These are phyloP conservation scores for Nasonia oneida DNA, from an alignment of 2,888 invertebrate species.

Conservation along the genomic window DNA sequence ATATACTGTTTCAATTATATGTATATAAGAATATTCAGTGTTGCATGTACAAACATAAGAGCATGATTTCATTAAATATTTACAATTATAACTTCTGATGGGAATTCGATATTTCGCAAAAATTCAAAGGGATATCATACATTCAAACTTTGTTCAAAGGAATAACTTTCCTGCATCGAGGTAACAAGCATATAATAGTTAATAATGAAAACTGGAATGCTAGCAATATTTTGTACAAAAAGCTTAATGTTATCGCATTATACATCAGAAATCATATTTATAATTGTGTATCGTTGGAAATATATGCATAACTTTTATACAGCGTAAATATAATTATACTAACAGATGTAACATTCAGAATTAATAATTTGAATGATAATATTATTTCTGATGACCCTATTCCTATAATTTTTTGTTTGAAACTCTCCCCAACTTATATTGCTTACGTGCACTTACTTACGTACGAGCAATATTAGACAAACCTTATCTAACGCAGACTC, in stretches of 20 bases:
- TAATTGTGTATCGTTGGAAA: too few relatives aligned
- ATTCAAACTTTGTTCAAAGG: conserved; percentile 15
- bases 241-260: background rate
- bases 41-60: background rate
- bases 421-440: background rate
- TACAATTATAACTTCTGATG: background rate
- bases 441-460: conserved; percentile 5
- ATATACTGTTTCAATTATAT: background rate
- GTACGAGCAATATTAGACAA: conserved; percentile 10
- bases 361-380: too few relatives aligned
- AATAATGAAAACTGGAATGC: background rate
- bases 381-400: too few relatives aligned
- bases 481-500: conserved; percentile 17
- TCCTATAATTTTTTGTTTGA: background rate
- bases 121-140: background rate
- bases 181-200: background rate
- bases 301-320: too few relatives aligned
- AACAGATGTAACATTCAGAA: too few relatives aligned
- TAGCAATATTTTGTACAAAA: background rate
- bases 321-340: too few relatives aligned
- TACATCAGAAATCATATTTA: too few relatives aligned
- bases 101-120: background rate
- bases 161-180: background rate
- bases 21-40: background rate
- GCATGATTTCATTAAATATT: background rate